Conservation (phyloP, 53 echinoderm and acorn worm species). For the Holothuria leucospilota region DNA sequence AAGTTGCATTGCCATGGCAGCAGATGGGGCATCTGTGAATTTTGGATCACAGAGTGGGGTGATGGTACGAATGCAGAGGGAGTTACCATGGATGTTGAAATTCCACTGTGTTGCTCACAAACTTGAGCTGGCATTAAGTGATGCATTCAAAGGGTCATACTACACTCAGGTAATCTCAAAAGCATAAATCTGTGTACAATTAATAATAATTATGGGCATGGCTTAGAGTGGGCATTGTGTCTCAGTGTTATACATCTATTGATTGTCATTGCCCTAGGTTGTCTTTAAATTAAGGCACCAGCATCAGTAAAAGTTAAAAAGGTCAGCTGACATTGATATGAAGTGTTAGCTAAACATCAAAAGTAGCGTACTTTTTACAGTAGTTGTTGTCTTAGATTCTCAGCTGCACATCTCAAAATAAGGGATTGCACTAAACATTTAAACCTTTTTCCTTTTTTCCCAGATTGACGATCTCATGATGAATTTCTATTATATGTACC, state of each 20-base stretch:
- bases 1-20: conserved; percentile 62
- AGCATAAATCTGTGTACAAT: not conserved
- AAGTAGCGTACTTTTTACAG: too few species aligned
- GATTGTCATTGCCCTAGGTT: too few species aligned
- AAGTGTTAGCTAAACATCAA: too few species aligned
- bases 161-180: conserved; percentile 45
- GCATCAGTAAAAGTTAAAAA: too few species aligned
- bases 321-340: too few species aligned
- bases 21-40: conserved; percentile 67
- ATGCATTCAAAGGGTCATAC: conserved; percentile 59
- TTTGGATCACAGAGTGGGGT: conserved; percentile 58
- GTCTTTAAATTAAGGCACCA: too few species aligned
- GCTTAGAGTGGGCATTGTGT: too few species aligned
- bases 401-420: not conserved
- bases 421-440: conserved; percentile 10
- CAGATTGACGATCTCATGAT: conserved; percentile 68
- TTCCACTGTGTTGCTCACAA: conserved; percentile 60
- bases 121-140: conserved; percentile 51
- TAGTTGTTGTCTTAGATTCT: not conserved
- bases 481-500: conserved; percentile 57
- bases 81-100: conserved; percentile 55
- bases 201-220: not conserved
- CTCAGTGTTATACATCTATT: too few species aligned
- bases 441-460: not conserved
- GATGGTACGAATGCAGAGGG: conserved; percentile 34